Evolutionary conservation across 2,797 vertebrate species (phyloP).

Genomic region (Tapera naevia): DNA sequence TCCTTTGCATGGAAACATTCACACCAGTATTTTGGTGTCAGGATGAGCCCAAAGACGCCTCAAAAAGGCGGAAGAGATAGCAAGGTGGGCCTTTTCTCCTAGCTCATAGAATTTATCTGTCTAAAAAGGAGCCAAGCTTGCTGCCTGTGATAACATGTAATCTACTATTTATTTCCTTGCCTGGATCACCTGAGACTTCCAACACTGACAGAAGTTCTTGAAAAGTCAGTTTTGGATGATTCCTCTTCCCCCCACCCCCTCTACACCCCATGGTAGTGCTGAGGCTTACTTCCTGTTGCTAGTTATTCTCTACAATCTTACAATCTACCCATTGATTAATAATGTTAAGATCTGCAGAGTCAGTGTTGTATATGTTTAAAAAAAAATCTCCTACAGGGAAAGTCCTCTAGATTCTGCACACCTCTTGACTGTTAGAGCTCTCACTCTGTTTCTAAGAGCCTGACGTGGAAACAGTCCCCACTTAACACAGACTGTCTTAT

Average conservation of each 20-base stretch:
- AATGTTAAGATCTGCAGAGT: background rate
- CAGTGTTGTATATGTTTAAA: background rate
- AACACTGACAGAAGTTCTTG: background rate
- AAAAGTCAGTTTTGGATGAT: background rate
- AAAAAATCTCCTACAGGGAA: background rate
- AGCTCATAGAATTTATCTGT: background rate
- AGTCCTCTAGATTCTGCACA: background rate
- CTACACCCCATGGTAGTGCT: background rate
- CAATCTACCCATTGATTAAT: background rate
- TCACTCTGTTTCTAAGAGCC: background rate
- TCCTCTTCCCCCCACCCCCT: rapidly evolving
- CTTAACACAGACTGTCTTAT: background rate
- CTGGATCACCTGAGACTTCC: background rate
- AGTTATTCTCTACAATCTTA: background rate
- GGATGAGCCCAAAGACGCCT: background rate
- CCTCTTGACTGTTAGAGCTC: background rate
- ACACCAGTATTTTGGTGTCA: background rate
- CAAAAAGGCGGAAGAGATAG: background rate
- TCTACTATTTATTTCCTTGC: background rate
- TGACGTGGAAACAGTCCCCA: background rate
- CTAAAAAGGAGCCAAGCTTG: background rate
- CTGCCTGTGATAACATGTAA: background rate
- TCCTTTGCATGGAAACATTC: background rate
- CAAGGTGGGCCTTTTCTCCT: background rate
- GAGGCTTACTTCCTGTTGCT: background rate